phyloP scores from a whole-genome alignment of 2,113 vertebrate genomes.

The Cryptotis parvus region DNA sequence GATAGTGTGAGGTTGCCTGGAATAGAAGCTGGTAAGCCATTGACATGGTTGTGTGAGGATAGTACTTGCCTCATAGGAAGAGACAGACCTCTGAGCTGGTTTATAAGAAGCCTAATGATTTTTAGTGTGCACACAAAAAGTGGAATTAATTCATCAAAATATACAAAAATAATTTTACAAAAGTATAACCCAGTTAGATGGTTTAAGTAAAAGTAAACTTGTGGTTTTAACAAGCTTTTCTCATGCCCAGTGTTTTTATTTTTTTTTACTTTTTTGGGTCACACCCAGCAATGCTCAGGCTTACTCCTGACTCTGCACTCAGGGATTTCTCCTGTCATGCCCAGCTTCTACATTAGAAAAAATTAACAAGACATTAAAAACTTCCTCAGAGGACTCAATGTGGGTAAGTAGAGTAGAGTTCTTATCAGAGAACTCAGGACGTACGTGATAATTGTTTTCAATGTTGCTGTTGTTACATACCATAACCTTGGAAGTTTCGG shows the following conservation, averaged over 20 bases:
- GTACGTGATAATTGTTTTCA: background rate
- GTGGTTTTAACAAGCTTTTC: background rate
- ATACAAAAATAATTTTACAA: background rate
- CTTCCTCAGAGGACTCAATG: background rate
- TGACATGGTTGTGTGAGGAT: background rate
- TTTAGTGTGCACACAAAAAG: background rate
- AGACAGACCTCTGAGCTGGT: background rate
- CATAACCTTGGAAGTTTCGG: slow-evolving; percentile 82
- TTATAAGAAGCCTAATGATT: background rate
- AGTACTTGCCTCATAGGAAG: background rate
- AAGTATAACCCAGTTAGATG: background rate
- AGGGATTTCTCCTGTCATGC: background rate
- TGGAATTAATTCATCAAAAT: background rate
- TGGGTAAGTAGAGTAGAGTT: background rate
- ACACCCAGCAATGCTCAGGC: too few species aligned
- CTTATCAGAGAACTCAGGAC: background rate
- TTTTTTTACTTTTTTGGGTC: too few species aligned
- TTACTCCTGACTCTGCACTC: too few species aligned
- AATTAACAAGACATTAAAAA: background rate
- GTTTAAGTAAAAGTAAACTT: background rate
- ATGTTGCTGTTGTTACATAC: slow-evolving; percentile 71
- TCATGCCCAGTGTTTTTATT: background rate
- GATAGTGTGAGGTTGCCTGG: background rate
- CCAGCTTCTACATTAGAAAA: background rate
- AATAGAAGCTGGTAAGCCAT: background rate